phyloP scores from a whole-genome alignment of 2,797 vertebrate species.

The Gymnoscopelus braueri region DNA sequence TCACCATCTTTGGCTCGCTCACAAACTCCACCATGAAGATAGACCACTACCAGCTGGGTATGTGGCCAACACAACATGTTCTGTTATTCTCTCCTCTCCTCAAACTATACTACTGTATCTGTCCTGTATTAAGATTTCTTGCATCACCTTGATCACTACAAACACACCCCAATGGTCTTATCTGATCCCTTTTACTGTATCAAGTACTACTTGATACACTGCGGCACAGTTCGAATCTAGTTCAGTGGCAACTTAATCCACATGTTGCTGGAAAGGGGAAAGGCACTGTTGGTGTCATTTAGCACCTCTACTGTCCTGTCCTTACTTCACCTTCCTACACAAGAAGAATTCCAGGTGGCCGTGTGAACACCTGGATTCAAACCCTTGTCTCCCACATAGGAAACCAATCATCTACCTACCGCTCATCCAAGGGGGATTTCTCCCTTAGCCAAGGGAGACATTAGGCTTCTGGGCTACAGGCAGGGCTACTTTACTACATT shows the following conservation, averaged over 20 bases:
- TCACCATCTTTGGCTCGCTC: constrained; percentile 93
- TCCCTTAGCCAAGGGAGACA: too few species aligned
- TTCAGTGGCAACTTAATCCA: background rate
- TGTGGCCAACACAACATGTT: constrained; percentile 7
- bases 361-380: too few species aligned
- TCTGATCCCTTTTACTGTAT: background rate
- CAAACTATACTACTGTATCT: background rate
- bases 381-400: too few species aligned
- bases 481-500: too few species aligned
- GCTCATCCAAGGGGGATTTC: too few species aligned
- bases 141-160: background rate
- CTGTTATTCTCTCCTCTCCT: background rate
- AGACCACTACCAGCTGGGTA: constrained; percentile 99
- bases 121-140: background rate
- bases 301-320: constrained; percentile 41
- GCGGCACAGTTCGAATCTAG: background rate
- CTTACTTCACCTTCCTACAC: constrained; percentile 23
- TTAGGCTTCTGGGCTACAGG: too few species aligned
- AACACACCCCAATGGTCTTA: background rate
- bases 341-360: background rate
- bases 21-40: constrained; percentile 98
- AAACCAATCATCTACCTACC: too few species aligned
- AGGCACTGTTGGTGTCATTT: constrained; percentile 1
- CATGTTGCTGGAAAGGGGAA: background rate
- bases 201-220: background rate